These are phyloP conservation scores for Trichechus manatus DNA, from an alignment of 2,113 vertebrate species.

Conservation along the genomic window DNA sequence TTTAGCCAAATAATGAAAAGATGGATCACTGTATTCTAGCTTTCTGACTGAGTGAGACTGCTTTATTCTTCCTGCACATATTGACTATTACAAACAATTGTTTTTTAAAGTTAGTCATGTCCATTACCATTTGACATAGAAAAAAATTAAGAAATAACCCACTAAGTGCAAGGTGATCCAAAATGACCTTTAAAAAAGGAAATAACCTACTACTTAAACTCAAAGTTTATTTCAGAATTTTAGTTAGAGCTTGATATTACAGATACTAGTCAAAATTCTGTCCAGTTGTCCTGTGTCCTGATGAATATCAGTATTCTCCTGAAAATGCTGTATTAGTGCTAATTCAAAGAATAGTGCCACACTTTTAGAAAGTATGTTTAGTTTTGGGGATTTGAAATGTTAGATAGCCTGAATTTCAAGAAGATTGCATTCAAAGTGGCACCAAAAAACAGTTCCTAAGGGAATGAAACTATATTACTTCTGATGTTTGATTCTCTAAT, in stretches of 20 bases:
- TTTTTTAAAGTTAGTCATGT: slow-evolving; percentile 55
- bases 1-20: slow-evolving; percentile 58
- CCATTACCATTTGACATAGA: not conserved
- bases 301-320: not conserved
- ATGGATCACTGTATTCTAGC: not conserved
- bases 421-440: slow-evolving; percentile 33
- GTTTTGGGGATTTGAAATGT: slow-evolving; percentile 49
- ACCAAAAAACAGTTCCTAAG: not conserved
- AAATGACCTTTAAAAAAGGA: slow-evolving; percentile 58
- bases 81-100: not conserved
- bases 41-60: slow-evolving; percentile 44
- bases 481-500: not conserved
- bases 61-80: slow-evolving; percentile 31
- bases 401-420: slow-evolving; percentile 5
- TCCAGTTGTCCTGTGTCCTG: slow-evolving; percentile 43
- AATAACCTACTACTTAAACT: slow-evolving; percentile 21
- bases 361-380: slow-evolving; percentile 15
- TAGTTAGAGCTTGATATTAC: slow-evolving; percentile 39
- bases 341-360: not conserved
- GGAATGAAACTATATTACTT: not conserved
- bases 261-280: slow-evolving; percentile 1
- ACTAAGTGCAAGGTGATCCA: not conserved
- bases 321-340: slow-evolving; percentile 40
- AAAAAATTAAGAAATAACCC: slow-evolving; percentile 29
- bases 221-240: slow-evolving; percentile 60